Conservation (phyloP, 2,113 vertebrate genomes). For the Lathamus discolor region DNA sequence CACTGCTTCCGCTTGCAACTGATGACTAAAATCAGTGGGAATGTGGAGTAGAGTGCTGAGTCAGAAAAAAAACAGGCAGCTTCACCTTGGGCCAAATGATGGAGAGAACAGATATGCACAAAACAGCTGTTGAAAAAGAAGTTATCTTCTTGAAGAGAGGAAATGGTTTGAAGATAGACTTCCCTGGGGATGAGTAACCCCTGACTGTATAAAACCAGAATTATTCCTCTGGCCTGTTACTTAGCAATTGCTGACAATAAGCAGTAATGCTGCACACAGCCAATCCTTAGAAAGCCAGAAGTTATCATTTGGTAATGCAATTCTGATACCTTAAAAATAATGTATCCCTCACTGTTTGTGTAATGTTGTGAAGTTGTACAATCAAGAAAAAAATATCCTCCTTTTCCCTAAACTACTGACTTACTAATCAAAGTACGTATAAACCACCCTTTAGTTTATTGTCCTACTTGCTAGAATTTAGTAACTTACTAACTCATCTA, state of each 20-base stretch:
- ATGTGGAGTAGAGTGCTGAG: slow-evolving; percentile 40
- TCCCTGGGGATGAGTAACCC: background rate
- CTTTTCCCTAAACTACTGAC: background rate
- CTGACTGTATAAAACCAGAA: background rate
- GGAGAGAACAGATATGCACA: background rate
- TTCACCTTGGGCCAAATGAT: background rate
- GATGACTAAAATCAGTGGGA: slow-evolving; percentile 33
- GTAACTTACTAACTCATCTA: background rate
- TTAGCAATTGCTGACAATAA: fast-evolving
- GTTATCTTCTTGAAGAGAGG: background rate
- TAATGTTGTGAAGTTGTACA: background rate
- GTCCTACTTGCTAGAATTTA: background rate
- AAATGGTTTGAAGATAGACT: background rate
- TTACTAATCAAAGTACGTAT: background rate
- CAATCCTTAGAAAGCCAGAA: background rate
- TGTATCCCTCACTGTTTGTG: background rate
- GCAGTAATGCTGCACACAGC: background rate
- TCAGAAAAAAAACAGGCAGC: background rate
- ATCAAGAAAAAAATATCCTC: background rate
- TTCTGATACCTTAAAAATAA: background rate
- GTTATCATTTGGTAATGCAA: background rate
- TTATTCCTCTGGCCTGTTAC: background rate
- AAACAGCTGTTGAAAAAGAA: background rate
- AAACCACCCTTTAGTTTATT: background rate
- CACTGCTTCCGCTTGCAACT: background rate